Evolutionary conservation across 2,888 invertebrate genomes (phyloP), one percentile per base, ranked within the genome.

Genomic region (Synergus gifuensis): DNA sequence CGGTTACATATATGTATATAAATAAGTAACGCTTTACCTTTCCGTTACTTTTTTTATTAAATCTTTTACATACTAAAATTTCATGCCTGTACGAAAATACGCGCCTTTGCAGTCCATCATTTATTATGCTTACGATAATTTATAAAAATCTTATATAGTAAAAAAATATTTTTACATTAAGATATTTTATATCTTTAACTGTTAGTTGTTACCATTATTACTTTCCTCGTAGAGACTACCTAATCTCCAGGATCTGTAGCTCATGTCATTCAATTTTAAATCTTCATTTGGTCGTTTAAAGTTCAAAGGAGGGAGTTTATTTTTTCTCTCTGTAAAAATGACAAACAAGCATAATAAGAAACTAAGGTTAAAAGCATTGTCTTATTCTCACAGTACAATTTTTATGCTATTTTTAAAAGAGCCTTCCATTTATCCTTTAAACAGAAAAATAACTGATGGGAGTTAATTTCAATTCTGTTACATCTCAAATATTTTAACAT

Each of bases 201-300:
- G 28, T 28, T 28, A 28, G 28, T 28, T 54, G 9, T 60, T 85
- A 87, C 87, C 89, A 77, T 87, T 88, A 42, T 85, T 87, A 64
- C 89, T 88, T 80, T 89, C 87, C 77, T 91, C 91, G 80, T 92
- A 92, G n/a, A 92, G 86, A 81, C 92, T 92, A 12, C 91, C 91
- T 54, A 91, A 81, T 83, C 92, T 87, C 92, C 92, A 92, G 36
- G 92, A 92, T 82, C 91, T 88, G 82, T 92, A 92, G 83, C 91
- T 92, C 54, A 92, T 88, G 67, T 92, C 91, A 67, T 87, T 89
- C 76, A 90, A 85, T 82, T 90, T 91, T 11, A 88, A 81, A 82
- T 89, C 90, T 18, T 90, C 90, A 78, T 89, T 90, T 0, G 81
- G 73, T 77, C 82, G 83, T 77, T 78, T 85, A 14, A 79, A 78